Conservation (phyloP, 2,888 invertebrate genomes). For the Xylota segnis region DNA sequence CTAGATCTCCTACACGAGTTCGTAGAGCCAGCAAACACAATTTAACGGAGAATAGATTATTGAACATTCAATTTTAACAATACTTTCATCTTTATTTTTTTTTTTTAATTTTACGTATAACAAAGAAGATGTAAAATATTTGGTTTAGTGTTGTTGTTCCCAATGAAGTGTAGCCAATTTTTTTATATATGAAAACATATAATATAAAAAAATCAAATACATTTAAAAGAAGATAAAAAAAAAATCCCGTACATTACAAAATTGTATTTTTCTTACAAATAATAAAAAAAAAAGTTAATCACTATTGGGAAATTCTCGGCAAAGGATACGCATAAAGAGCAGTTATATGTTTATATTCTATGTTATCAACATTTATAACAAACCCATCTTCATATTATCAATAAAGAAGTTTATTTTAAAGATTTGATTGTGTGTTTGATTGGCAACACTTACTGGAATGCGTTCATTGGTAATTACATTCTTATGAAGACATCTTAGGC, state of each 20-base stretch:
- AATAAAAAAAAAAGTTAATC: background rate
- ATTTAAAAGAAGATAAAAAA: constrained; percentile 28
- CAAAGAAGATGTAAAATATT: constrained; percentile 59
- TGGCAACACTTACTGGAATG: constrained; percentile 14
- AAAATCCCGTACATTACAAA: constrained; percentile 14
- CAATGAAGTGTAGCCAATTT: constrained; percentile 64
- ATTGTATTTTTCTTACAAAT: constrained; percentile 49
- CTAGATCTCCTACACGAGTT: constrained; percentile 82
- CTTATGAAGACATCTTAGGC: background rate
- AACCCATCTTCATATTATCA: constrained; percentile 34
- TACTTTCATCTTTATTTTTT: constrained; percentile 9
- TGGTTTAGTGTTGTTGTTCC: constrained; percentile 50
- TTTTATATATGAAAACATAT: constrained; percentile 49
- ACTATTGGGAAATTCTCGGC: constrained; percentile 27
- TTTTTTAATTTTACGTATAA: constrained; percentile 53
- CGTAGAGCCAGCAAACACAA: constrained; percentile 79
- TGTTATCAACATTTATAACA: constrained; percentile 54
- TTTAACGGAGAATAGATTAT: constrained; percentile 42
- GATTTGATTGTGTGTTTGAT: background rate
- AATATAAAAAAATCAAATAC: constrained; percentile 55
- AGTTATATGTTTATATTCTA: constrained; percentile 22
- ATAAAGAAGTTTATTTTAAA: constrained; percentile 61
- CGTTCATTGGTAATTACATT: constrained; percentile 4
- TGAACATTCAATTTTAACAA: constrained; percentile 4
- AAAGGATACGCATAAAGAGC: constrained; percentile 21